Base-by-base conservation (phyloP, 2,797 vertebrate species). In the Australoheros facetus region DNA sequence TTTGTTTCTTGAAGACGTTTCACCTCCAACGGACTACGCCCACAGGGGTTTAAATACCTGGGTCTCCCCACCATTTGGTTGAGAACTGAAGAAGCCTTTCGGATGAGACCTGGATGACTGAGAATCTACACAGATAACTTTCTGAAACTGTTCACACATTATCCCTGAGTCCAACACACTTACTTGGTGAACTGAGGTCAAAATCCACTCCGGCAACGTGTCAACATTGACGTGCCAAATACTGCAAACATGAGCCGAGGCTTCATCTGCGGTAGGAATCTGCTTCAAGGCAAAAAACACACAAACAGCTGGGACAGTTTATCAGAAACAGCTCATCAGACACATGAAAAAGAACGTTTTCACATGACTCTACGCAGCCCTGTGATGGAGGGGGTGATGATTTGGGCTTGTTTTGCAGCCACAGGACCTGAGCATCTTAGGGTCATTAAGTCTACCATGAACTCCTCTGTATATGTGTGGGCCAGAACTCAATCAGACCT, bases 171-270 rank as follows among this genome's bases (percentile, higher is more conserved):
- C 53, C 21, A 34, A 70, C 32, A 54, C 10, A 56, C 72, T 73
- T 66, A 95, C 95, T 94, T 94, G 92, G 76, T 91, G 85, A 70
- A 95, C 87, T 4, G 90, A 85, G 32, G 77, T 84, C 80, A 94
- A 83, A 16, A 95, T 94, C 95, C 95, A 95, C 16, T 92, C 93
- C 53, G 95, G 95, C 82, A 95, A 66, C 1, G 73, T 58, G 45
- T 95, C 94, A 34, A 92, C 77, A 34, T 94, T 87, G 45, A 95
- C 69, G 21, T 95, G 95, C 94, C 94, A 95, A 62, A 96, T 88
- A 5, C 62, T 90, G 87, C 95, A 95, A 55, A 73, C 77, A 45
- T 84, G 75, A n/a, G 77, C 75, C 45, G 84, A 48, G 16, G 78
- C 51, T 62, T 93, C 91, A 26, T 85, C 87, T 12, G 86, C 48